phyloP scores from a whole-genome alignment of 2,888 invertebrate species.

The Altica lythri region DNA sequence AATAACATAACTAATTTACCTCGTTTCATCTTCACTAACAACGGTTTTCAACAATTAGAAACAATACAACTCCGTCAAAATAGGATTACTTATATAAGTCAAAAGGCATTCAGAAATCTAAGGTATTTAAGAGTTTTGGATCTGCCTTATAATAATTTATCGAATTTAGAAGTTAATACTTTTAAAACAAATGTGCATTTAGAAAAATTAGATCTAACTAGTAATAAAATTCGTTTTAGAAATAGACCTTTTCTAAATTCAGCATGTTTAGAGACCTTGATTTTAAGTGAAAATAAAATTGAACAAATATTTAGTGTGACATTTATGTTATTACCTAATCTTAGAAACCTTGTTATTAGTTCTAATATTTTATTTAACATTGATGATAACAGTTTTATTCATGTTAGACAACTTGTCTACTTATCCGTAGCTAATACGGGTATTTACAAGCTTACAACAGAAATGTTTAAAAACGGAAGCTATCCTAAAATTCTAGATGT shows the following conservation, averaged over 20 bases:
- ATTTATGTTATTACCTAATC: constrained; percentile 50
- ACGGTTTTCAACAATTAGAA: constrained; percentile 46
- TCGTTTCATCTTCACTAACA: constrained; percentile 47
- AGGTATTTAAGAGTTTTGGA: constrained; percentile 47
- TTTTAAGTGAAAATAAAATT: constrained; percentile 51
- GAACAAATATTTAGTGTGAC: constrained; percentile 51
- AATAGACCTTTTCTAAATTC: constrained; percentile 50
- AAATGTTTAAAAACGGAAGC: constrained; percentile 49
- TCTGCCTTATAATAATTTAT: constrained; percentile 51
- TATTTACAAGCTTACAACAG: constrained; percentile 48
- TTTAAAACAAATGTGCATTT: constrained; percentile 49
- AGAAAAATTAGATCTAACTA: constrained; percentile 49
- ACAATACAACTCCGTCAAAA: constrained; percentile 51
- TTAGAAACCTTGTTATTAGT: constrained; percentile 50
- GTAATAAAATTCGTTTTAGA: constrained; percentile 49
- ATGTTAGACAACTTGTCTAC: constrained; percentile 49
- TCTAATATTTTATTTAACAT: constrained; percentile 49
- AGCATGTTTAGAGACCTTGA: constrained; percentile 47
- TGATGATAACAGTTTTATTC: constrained; percentile 49
- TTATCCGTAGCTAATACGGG: constrained; percentile 52
- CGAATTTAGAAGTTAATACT: constrained; percentile 46
- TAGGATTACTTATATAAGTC: constrained; percentile 45
- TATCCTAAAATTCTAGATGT: constrained; percentile 51
- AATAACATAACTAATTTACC: constrained; percentile 47
- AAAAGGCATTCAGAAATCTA: constrained; percentile 50